A percentile compares a stretch with the other conserved stretches of the same genome.
These are phyloP conservation scores for Meandrina meandrites DNA, from an alignment of 92 coral and sea anemone species.

Conservation along the genomic window DNA sequence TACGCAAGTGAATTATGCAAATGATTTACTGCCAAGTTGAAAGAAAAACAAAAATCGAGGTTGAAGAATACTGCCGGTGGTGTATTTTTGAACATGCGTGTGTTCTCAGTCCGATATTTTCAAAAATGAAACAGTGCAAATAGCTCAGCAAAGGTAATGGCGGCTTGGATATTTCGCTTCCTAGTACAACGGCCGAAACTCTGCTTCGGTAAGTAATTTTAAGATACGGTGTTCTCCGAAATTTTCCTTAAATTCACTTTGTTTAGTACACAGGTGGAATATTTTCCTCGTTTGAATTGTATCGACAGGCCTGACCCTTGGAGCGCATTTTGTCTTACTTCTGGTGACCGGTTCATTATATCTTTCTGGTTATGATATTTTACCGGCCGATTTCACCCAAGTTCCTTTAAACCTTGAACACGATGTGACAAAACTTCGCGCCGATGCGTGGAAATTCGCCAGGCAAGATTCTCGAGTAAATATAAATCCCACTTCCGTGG, in stretches of 20 bases:
- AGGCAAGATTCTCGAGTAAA: conserved; percentile 85
- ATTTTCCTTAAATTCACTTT: background rate
- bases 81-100: conserved; percentile 12
- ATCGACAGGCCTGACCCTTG: conserved; percentile 72
- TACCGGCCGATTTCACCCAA: conserved; percentile 92
- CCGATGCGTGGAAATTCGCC: conserved; percentile 97
- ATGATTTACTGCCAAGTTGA: conserved; percentile 13
- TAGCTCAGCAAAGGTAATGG: conserved; percentile 28
- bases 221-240: background rate
- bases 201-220: conserved; percentile 65
- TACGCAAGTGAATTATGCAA: conserved; percentile 64
- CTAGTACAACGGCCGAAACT: conserved; percentile 70
- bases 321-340: conserved; percentile 74
- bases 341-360: conserved; percentile 74
- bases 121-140: background rate
- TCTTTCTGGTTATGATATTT: conserved; percentile 82
- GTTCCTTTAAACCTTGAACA: conserved; percentile 91
- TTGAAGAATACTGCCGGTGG: background rate
- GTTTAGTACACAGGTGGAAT: conserved; percentile 7
- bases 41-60: conserved; percentile 11
- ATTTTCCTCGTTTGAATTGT: conserved; percentile 12
- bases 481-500: conserved; percentile 77
- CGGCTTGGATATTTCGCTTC: conserved; percentile 61
- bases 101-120: background rate
- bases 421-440: conserved; percentile 84